Evolutionary conservation across 2,797 vertebrate genomes (phyloP).

Genomic region (Chanos chanos): DNA sequence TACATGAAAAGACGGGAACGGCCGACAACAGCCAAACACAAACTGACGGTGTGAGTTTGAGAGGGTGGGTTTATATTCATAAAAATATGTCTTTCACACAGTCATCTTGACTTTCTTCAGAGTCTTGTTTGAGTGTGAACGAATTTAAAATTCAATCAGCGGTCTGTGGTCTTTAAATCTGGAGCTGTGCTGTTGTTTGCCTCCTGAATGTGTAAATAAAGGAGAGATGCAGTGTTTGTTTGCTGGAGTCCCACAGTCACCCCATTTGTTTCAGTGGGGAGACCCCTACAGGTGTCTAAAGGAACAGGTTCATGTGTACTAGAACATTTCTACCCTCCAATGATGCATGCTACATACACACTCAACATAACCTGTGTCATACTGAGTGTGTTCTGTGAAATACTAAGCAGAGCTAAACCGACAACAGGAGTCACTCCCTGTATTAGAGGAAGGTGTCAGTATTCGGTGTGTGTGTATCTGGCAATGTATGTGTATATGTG

Average conservation of each 20-base stretch:
- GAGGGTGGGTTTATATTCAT: neutral
- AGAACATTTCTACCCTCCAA: too few relatives aligned
- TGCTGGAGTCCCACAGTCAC: conserved; percentile 1
- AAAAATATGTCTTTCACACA: too few relatives aligned
- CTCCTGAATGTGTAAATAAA: conserved; percentile 5
- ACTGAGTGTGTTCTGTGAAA: too few relatives aligned
- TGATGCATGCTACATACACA: too few relatives aligned
- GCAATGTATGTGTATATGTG: neutral
- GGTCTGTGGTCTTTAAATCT: conserved; percentile 8
- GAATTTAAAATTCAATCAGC: too few relatives aligned
- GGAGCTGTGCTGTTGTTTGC: neutral
- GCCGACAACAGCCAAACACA: neutral
- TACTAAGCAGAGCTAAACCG: too few relatives aligned
- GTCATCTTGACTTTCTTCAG: conserved; percentile 58
- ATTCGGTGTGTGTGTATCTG: neutral
- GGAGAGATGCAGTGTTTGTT: conserved; percentile 9
- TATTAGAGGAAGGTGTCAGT: neutral
- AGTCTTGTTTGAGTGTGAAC: too few relatives aligned
- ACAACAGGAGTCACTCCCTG: too few relatives aligned
- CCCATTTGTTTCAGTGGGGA: conserved; percentile 12
- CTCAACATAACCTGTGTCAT: too few relatives aligned
- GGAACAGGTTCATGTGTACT: too few relatives aligned
- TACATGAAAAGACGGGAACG: conserved; percentile 5
- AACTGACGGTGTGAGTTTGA: neutral
- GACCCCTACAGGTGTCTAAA: neutral